phyloP scores from a whole-genome alignment of 2,797 vertebrate genomes.

The Pagetopsis macropterus region DNA sequence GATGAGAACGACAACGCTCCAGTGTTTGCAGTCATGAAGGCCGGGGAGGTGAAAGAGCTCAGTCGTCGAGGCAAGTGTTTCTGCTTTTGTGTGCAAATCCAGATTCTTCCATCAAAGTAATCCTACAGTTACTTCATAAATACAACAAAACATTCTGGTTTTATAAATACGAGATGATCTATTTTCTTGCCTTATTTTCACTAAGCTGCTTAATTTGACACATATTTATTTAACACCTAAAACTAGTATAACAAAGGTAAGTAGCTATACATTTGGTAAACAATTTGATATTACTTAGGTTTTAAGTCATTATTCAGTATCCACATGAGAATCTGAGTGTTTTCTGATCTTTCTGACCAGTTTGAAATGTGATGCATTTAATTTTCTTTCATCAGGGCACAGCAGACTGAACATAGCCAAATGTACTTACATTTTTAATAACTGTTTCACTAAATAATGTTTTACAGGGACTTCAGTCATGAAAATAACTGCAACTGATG shows the following conservation, averaged over 20 bases:
- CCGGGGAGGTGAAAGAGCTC: conserved; percentile 60
- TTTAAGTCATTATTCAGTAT: no score
- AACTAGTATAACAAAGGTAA: no score
- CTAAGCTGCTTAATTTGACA: no score
- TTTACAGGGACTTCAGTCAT: conserved; percentile 85
- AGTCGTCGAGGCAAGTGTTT: conserved; percentile 58
- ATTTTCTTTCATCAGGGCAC: not conserved
- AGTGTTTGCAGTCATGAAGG: conserved; percentile 71
- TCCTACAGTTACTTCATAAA: no score
- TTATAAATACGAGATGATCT: no score
- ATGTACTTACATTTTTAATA: not conserved
- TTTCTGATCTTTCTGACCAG: not conserved
- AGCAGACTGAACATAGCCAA: not conserved
- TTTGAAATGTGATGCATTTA: not conserved
- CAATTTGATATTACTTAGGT: no score
- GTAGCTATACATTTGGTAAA: no score
- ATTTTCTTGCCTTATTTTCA: no score
- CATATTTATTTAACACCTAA: no score
- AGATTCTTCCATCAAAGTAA: no score
- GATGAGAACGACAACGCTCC: conserved; percentile 93
- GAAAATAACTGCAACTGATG: conserved; percentile 86
- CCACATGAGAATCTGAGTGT: no score
- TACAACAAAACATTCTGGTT: no score
- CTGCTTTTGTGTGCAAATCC: not conserved
- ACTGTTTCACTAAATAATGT: conserved; percentile 9